A percentile compares a stretch with the other conserved stretches of the same genome.
These are phyloP conservation scores for Ammospiza nelsoni DNA, from an alignment of 2,113 vertebrate species.

Conservation along the genomic window DNA sequence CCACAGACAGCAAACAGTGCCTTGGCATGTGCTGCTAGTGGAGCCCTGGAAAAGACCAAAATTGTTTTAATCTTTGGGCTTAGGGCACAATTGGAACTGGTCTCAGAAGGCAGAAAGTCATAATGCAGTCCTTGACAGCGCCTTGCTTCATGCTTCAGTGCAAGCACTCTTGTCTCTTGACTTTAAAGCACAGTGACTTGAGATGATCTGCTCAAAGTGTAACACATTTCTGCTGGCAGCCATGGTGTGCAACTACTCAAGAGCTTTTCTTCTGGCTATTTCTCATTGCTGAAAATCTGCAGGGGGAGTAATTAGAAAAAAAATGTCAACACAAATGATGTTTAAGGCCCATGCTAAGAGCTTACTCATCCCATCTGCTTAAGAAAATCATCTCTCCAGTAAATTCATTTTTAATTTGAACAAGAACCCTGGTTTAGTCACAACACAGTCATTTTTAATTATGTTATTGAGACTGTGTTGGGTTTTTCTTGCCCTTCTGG, in stretches of 20 bases:
- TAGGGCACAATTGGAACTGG: background rate
- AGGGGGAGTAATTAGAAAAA: conserved; percentile 23
- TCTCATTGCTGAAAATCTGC: background rate
- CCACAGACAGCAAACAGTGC: background rate
- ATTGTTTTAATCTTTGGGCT: background rate
- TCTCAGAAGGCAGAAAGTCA: background rate
- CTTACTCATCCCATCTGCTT: background rate
- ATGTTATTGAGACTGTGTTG: background rate
- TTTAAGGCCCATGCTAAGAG: background rate
- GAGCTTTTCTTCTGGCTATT: background rate
- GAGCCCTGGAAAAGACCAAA: background rate
- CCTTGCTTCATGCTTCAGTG: background rate
- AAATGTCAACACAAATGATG: background rate
- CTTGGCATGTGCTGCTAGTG: background rate
- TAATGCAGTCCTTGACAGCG: background rate
- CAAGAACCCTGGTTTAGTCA: background rate
- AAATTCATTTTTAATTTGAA: conserved; percentile 43
- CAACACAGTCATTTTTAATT: conserved; percentile 37
- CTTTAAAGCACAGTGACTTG: background rate
- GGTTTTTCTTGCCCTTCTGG: background rate
- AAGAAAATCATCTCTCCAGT: conserved; percentile 9
- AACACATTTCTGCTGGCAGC: background rate
- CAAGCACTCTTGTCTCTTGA: background rate
- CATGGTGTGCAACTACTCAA: background rate
- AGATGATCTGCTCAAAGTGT: background rate